Conservation (phyloP, 2,888 invertebrate genomes). For the Leptinotarsa tumamoca region DNA sequence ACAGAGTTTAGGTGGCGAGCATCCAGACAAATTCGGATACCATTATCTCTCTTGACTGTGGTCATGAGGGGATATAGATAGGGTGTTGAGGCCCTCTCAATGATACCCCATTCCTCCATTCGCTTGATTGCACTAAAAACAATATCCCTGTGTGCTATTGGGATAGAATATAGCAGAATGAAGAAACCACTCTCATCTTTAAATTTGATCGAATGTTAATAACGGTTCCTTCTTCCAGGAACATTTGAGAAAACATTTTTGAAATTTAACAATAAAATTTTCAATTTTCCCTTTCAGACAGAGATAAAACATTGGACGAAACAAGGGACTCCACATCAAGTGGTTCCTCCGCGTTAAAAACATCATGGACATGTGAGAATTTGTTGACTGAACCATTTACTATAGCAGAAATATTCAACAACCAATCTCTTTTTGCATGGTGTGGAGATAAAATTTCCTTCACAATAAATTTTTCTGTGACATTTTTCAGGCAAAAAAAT, state of each 20-base stretch:
- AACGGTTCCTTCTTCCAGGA: background rate
- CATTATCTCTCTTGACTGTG: background rate
- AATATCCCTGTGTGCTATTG: constrained; percentile 2
- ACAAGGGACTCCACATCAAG: constrained; percentile 7
- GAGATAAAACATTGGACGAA: background rate
- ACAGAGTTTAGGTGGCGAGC: background rate
- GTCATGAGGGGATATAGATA: background rate
- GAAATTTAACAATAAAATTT: background rate
- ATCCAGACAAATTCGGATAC: constrained; percentile 1
- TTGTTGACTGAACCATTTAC: background rate
- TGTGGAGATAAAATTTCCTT: background rate
- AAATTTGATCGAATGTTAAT: background rate
- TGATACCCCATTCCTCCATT: constrained; percentile 6
- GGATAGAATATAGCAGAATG: background rate
- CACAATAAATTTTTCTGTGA: background rate
- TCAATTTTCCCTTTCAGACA: background rate
- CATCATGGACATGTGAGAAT: background rate
- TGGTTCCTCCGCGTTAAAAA: background rate
- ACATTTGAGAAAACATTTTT: background rate
- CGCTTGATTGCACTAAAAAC: background rate
- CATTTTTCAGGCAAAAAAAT: background rate
- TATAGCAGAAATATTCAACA: background rate
- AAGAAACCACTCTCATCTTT: background rate
- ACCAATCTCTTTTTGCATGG: background rate
- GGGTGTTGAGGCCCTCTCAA: background rate